Evolutionary conservation across 1,140 invertebrate species (phyloP), one percentile per base, ranked within the genome.

Genomic region (Halictus rubicundus): DNA sequence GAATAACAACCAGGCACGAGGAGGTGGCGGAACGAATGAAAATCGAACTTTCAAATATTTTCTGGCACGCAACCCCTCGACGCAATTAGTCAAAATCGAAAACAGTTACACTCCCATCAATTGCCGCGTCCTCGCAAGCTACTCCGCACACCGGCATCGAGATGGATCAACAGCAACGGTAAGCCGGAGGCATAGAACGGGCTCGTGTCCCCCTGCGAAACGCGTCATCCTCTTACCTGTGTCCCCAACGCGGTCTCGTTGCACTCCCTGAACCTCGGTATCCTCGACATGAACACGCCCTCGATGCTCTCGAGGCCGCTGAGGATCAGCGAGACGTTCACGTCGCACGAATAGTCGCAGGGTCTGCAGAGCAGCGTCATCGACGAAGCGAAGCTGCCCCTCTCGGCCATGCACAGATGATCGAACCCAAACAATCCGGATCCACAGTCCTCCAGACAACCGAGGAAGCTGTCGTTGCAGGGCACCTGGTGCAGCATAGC

Each of bases 291-390:
- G 54, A 90, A 90, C n/a, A 85, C 73, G n/a, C 89, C 87, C 75
- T 90, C 87, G 61, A 90, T 83, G 39, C 71, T 89, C 69, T 90
- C 89, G 25, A 89, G 71, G 0, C 88, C 87, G 23, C 81, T 88
- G 37, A 90, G 78, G 0, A 90, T 52, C 59, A 90, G 60, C 9
- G 89, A 90, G 19, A 90, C 84, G 42, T 90, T 90, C 57, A 86
- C 60, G 23, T 88, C 83, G 57, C 88, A 90, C 12, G 73, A 60
- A 16, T 87, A 90, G 68, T 90, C 85, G 60, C 89, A 90, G 0
- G 89, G 87, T 25, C 78, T 82, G 59, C 89, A 90, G 16, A 90
- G 78, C 23, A 90, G 70, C 0, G 85, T 85, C 70, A 81, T 80
- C 16, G 85, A 81, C 12, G 83, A 72, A 6, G 61, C 6, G 23